These are phyloP conservation scores for Pollenia labialis DNA, from an alignment of 2,888 invertebrate genomes.

Conservation along the genomic window DNA sequence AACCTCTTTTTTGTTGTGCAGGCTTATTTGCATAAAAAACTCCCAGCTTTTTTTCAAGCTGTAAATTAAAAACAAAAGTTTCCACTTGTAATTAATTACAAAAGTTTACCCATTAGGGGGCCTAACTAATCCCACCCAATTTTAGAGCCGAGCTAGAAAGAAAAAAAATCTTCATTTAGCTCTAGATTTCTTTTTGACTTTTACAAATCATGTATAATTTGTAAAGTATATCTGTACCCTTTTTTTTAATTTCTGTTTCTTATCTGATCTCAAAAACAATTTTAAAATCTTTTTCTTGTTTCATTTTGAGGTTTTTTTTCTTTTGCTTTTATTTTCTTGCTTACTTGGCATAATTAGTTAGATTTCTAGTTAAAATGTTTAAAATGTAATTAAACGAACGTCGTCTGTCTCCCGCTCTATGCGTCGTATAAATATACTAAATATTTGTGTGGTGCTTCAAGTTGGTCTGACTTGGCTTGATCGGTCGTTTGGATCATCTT, in stretches of 20 bases:
- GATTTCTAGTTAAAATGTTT: constrained; percentile 53
- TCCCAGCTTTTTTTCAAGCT: too few species aligned
- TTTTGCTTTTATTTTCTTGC: background rate
- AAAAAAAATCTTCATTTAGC: background rate
- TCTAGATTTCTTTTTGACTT: background rate
- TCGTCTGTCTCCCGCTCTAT: constrained; percentile 5
- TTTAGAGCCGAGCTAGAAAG: background rate
- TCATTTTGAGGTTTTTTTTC: constrained; percentile 21
- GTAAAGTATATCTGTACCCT: background rate
- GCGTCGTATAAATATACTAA: background rate
- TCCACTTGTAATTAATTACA: background rate
- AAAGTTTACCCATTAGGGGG: background rate
- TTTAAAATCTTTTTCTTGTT: constrained; percentile 16
- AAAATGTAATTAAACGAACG: constrained; percentile 58
- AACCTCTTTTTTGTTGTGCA: too few species aligned
- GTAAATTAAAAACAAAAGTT: too few species aligned
- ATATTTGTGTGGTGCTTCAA: constrained; percentile 6
- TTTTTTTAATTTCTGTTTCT: background rate
- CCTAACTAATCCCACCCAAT: constrained; percentile 1
- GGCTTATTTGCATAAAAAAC: too few species aligned
- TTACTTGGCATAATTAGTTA: constrained; percentile 44
- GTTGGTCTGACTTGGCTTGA: constrained; percentile 11
- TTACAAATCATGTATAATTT: background rate
- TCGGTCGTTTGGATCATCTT: background rate
- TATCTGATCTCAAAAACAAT: constrained; percentile 56